Percentiles rank a stretch among this genome's conserved stretches.
Evolutionary conservation across 2,888 invertebrate species (phyloP).

Genomic region (Drosophila vallismaia): DNA sequence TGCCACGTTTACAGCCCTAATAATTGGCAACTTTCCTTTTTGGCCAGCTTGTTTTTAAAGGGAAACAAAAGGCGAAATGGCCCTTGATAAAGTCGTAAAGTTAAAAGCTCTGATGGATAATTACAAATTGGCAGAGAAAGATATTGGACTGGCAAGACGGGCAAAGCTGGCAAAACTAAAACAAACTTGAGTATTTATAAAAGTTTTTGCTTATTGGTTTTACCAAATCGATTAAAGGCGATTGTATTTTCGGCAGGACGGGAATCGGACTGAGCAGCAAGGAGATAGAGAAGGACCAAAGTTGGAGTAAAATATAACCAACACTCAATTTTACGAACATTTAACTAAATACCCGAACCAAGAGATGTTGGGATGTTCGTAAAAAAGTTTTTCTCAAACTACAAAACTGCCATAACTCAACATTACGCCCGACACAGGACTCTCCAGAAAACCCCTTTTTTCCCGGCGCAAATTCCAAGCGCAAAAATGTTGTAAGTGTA

Average conservation of each 20-base stretch:
- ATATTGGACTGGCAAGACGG: background rate
- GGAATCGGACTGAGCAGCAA: background rate
- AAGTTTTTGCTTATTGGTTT: conserved; percentile 68
- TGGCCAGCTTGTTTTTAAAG: conserved; percentile 27
- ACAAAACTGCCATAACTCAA: conserved; percentile 78
- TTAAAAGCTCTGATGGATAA: conserved; percentile 55
- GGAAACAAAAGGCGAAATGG: conserved; percentile 35
- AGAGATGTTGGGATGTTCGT: conserved; percentile 46
- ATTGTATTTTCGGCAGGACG: conserved; percentile 25
- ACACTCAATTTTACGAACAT: conserved; percentile 74
- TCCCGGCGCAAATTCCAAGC: conserved; percentile 53
- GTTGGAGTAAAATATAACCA: conserved; percentile 56
- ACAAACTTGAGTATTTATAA: conserved; percentile 67
- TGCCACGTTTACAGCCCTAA: conserved; percentile 40
- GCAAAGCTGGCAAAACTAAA: conserved; percentile 36
- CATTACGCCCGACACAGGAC: conserved; percentile 64
- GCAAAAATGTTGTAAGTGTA: conserved; percentile 59
- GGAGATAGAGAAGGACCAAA: conserved; percentile 3
- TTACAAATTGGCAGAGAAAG: conserved; percentile 48
- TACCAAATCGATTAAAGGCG: conserved; percentile 68
- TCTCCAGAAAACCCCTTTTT: conserved; percentile 22
- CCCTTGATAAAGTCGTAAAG: conserved; percentile 66
- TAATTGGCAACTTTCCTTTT: conserved; percentile 40
- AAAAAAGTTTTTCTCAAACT: conserved; percentile 69
- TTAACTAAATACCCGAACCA: conserved; percentile 70